A percentile compares a stretch with the other conserved stretches of the same genome.
Evolutionary conservation across 2,888 invertebrate species (phyloP).

Genomic region (Ormyrus labotus): DNA sequence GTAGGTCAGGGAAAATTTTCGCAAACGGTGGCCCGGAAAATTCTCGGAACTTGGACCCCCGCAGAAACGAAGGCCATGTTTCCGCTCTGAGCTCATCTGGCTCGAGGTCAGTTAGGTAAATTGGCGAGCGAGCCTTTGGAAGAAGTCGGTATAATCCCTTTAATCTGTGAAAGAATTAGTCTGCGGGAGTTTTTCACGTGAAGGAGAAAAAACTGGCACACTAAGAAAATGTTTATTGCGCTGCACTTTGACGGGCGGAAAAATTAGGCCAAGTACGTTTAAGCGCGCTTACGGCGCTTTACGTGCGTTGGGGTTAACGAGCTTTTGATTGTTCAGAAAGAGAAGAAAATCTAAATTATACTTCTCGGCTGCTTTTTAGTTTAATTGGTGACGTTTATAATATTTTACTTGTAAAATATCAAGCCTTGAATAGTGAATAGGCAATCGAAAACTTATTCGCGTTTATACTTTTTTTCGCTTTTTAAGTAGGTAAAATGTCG

Average conservation of each 20-base stretch:
- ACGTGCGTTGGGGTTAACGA: background rate
- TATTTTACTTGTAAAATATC: too few relatives aligned
- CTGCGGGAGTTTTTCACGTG: slow-evolving; percentile 10
- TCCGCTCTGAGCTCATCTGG: background rate
- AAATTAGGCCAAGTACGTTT: slow-evolving; percentile 46
- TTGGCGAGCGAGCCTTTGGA: background rate
- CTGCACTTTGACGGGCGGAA: slow-evolving; percentile 19
- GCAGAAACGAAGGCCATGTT: background rate
- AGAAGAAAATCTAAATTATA: background rate
- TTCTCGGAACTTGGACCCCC: background rate
- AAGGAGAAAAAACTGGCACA: background rate
- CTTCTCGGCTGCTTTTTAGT: slow-evolving; percentile 14
- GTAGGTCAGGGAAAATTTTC: slow-evolving; percentile 29
- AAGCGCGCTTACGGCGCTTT: background rate
- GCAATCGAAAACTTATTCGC: too few relatives aligned
- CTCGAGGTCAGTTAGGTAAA: slow-evolving; percentile 14
- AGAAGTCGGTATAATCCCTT: slow-evolving; percentile 30
- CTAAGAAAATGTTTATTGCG: background rate
- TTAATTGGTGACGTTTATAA: background rate
- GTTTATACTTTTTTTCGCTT: too few relatives aligned
- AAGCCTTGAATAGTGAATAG: too few relatives aligned
- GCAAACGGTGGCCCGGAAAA: slow-evolving; percentile 12
- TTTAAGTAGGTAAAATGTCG: too few relatives aligned
- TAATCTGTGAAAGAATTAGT: slow-evolving; percentile 16
- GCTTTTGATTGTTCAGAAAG: background rate